phyloP scores from a whole-genome alignment of 2,797 vertebrate species.

The Rhynchotus rufescens region DNA sequence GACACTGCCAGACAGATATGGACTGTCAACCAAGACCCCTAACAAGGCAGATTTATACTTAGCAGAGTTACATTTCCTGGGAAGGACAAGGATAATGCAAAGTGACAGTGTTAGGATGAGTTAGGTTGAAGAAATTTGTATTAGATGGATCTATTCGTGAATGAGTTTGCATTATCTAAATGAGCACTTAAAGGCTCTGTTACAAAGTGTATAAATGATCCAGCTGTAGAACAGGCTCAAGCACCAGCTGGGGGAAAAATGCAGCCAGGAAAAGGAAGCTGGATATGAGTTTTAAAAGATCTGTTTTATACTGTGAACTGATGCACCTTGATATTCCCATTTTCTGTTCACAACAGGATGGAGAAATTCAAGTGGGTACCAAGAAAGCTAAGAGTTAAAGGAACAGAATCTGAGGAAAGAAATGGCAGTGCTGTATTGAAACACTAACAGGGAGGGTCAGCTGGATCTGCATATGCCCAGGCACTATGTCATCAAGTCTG shows the following conservation, averaged over 20 bases:
- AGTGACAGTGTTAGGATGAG: background rate
- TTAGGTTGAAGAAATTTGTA: background rate
- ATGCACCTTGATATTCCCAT: background rate
- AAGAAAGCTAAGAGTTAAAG: background rate
- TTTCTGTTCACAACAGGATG: background rate
- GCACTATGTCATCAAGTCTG: background rate
- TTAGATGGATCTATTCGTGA: background rate
- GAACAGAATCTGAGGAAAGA: background rate
- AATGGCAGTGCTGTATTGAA: background rate
- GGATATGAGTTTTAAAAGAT: background rate
- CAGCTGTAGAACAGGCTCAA: slow-evolving; percentile 5
- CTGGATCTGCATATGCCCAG: background rate
- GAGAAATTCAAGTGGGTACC: background rate
- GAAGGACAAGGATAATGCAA: background rate
- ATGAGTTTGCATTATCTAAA: background rate
- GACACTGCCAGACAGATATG: background rate
- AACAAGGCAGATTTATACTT: background rate
- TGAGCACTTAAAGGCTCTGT: background rate
- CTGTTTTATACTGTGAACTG: background rate
- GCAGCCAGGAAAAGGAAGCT: slow-evolving; percentile 2
- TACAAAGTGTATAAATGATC: background rate
- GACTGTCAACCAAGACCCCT: background rate
- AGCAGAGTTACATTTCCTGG: background rate
- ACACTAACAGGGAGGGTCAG: background rate
- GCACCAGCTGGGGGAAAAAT: fast-evolving